Evolutionary conservation across 2,797 vertebrate species (phyloP), one percentile per base, ranked within the genome.

Genomic region (Percopsis omiscomaycus): DNA sequence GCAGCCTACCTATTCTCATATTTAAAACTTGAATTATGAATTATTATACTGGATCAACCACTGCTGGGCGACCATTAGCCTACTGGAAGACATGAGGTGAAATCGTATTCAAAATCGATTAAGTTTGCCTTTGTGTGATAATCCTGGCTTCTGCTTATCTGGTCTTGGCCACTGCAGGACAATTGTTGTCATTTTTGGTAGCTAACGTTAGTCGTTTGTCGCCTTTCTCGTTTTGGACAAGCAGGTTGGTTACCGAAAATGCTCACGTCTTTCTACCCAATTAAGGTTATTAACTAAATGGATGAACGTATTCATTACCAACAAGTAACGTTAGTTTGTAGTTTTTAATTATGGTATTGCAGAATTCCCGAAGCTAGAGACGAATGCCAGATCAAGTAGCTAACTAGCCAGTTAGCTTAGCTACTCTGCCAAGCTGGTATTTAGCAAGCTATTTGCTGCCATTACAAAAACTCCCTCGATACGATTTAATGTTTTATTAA

Each of bases 171-270:
- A 62, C 54, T 52, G 14, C 49, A 27, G 15, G 22, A 30, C 66
- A 73, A 54, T 80, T 90, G 87, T 89, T 89, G 84, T 88, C 77
- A 84, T 84, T 75, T 77, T 65, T 66, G 30, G 68, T 11, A 3
- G 81, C 70, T 85, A 84, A 65, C 81, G 69, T 61, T 62, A 76
- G 56, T 67, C 49, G 61, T 62, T 74, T 81, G 78, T 75, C 61
- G 12, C 5, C 69, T 3, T 61, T 22, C 66, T 58, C 55, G 71
- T 72, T 80, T 61, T 67, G 78, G 84, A 75, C 69, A 75, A 88
- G 78, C 89, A 91, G 89, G 89, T 91, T 53, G 50, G 86, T 77
- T 27, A 11, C 70, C 32, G 12, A 62, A 60, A 15, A 14, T 68
- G 60, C 62, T 73, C 60, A 1, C 16, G 37, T 1, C 2, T 50